A percentile compares a stretch with the other conserved stretches of the same genome.
These are phyloP conservation scores for Astreopora myriophthalma DNA, from an alignment of 64 coral and sea anemone species.

Conservation along the genomic window DNA sequence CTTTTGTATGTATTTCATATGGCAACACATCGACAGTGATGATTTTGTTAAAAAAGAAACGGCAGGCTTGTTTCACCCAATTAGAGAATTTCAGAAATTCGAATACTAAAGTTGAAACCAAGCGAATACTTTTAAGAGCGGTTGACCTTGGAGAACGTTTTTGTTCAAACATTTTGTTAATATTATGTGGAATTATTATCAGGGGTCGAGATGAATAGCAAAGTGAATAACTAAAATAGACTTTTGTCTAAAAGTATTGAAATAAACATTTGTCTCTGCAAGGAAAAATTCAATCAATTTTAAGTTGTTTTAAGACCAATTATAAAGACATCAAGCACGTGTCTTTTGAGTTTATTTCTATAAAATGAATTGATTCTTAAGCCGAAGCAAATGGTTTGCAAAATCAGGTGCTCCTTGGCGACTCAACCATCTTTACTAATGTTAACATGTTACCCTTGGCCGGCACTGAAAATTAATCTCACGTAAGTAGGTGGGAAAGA, in stretches of 20 bases:
- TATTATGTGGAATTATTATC: slow-evolving; percentile 8
- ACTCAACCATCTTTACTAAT: background rate
- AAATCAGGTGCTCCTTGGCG: background rate
- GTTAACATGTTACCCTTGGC: background rate
- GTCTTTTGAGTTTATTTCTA: slow-evolving; percentile 16
- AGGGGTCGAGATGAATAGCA: background rate
- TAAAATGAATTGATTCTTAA: background rate
- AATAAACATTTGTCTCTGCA: background rate
- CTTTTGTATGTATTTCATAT: slow-evolving; percentile 28
- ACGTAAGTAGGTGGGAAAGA: background rate
- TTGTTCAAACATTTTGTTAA: background rate
- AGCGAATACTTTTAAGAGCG: background rate
- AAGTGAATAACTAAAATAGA: background rate
- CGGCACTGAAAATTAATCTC: background rate
- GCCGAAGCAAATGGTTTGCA: background rate
- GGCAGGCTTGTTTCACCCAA: background rate
- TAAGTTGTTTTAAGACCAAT: slow-evolving; percentile 24
- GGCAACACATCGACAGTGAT: background rate
- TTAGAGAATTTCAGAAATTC: background rate
- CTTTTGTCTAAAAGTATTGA: background rate
- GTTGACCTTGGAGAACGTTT: background rate
- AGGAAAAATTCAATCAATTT: slow-evolving; percentile 8
- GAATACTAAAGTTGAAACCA: background rate
- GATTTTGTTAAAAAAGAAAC: background rate
- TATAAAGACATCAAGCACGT: slow-evolving; percentile 58